A percentile compares a stretch with the other conserved stretches of the same genome.
Evolutionary conservation across 2,888 invertebrate genomes (phyloP).

Genomic region (Hoplodrina ambigua): DNA sequence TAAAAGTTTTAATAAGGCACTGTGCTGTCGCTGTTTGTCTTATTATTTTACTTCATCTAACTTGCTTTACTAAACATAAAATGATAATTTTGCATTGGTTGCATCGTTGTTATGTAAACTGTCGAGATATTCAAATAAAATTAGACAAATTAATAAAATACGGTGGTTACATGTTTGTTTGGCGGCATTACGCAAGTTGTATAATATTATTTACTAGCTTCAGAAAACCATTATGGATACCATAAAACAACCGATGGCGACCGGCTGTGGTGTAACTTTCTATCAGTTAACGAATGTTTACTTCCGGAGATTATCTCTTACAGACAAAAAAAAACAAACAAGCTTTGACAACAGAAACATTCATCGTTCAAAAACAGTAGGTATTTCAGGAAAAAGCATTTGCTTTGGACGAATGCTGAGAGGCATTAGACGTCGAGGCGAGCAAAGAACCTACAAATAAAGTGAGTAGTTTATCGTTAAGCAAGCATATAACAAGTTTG

Average conservation of each 20-base stretch:
- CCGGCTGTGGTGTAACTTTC: too few relatives aligned
- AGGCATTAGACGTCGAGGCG: background rate
- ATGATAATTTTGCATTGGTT: background rate
- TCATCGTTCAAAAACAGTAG: background rate
- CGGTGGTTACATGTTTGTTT: background rate
- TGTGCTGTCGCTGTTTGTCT: background rate
- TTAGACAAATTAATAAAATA: too few relatives aligned
- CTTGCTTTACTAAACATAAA: background rate
- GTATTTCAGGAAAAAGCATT: background rate
- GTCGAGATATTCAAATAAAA: background rate
- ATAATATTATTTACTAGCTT: background rate
- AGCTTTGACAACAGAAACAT: background rate
- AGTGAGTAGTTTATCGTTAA: background rate
- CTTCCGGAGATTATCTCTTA: background rate
- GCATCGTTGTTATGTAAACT: background rate
- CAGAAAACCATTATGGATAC: too few relatives aligned
- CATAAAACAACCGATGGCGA: too few relatives aligned
- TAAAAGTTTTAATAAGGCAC: background rate
- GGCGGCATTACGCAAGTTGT: background rate
- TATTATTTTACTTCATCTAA: background rate
- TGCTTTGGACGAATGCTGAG: background rate
- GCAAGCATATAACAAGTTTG: background rate
- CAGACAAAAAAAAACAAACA: background rate
- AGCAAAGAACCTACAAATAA: slow-evolving; percentile 8
- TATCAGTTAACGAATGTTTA: too few relatives aligned